These are phyloP conservation scores for Conus ventricosus DNA, from an alignment of 1,140 invertebrate species.

Conservation along the genomic window DNA sequence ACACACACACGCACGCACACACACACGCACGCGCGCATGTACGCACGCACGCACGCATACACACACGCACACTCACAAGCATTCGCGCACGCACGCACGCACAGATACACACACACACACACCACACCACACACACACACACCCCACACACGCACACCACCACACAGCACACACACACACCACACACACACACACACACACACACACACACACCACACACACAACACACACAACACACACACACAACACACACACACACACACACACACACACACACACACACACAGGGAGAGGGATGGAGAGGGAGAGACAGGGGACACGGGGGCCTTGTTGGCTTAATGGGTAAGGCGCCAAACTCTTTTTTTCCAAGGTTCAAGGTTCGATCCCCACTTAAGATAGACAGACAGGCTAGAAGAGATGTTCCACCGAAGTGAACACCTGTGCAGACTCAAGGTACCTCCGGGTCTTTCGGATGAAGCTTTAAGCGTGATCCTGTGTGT, in stretches of 20 bases:
- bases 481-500: no score
- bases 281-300: no score
- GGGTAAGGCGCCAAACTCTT: no score
- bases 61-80: background rate
- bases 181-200: background rate
- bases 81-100: background rate
- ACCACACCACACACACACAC: background rate
- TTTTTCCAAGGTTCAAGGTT: no score
- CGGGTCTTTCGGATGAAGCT: no score
- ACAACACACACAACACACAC: background rate
- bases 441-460: no score
- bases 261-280: background rate
- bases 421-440: no score
- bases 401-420: no score
- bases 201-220: background rate
- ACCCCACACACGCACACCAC: no score
- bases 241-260: constrained; percentile 16
- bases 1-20: background rate
- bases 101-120: background rate
- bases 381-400: no score
- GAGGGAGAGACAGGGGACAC: no score
- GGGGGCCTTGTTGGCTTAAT: no score
- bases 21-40: background rate
- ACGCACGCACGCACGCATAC: background rate
- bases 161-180: constrained; percentile 16